Evolutionary conservation across 2,797 vertebrate species (phyloP), one percentile per base, ranked within the genome.

Genomic region (Toxotes lorentzi): DNA sequence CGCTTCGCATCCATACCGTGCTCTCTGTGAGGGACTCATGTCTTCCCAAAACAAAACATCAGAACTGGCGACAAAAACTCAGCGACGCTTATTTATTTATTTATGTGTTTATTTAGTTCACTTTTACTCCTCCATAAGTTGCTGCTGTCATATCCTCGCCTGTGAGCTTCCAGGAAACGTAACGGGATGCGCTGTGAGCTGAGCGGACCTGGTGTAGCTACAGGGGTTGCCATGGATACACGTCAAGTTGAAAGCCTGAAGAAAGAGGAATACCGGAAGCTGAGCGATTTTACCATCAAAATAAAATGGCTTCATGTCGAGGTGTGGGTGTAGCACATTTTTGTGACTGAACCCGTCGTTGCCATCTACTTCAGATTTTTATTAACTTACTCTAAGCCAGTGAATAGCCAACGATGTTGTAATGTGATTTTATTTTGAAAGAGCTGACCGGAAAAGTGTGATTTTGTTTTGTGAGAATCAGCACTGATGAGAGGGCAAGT

Each of bases 11-110:
- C 83, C 89, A 13, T 81, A 69, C 7, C 87, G 83, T 70, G 66
- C 50, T 88, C 87, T 94, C 85, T 92, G 93, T 61, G 92, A 79
- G 4, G 93, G 89, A 24, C 85, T 93, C 94, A 95, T 95, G 38
- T 53, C 77, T 68, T 23, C 50, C 6, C 35, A 54, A 16, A 65
- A 41, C 19, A 48, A 48, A 61, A 72, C 30, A 35, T 3, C 11
- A 13, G 5, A 54, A 24, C 1, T 23, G 17, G 1, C 11, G 5
- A 54, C 23, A 27, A 21, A 38, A 38, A 38, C 10, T 61, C 6
- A 17, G 1, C 10, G 4, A 19, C 5, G n/a, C 43, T 60, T 17
- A 17, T 19, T 27, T 43, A 11, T 11, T 35, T 35, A 1, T 35
- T 35, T 6, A 7, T 35, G 5, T 35, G 5, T 35, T 35, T 35